Base-by-base conservation (phyloP, 2,888 invertebrate genomes). In the Lasioglossum morio region DNA sequence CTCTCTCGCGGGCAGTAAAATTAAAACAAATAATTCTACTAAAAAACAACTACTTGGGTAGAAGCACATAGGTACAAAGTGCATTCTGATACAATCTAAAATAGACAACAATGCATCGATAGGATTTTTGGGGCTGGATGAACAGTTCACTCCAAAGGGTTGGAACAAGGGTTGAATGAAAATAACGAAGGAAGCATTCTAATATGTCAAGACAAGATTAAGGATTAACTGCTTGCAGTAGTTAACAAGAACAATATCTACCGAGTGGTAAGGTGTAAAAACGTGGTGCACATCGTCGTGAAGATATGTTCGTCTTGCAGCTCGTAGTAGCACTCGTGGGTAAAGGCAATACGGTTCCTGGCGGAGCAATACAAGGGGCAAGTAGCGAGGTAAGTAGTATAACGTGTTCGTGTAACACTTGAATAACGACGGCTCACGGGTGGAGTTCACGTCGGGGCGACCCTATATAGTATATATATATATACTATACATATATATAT, bases 401-500 rank as follows among this genome's bases (percentile, higher is more conserved):
- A 91, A 91, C 87, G 87, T 90, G 88, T 91, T 90, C 86, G 85
- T 87, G 81, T 89, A 90, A 88, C 88, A 89, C 85, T 89, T 81
- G 85, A 88, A 83, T 88, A 84, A 88, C 84, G 88, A 88, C 82
- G 81, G 81, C 73, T 81, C 81, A 88, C 88, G 79, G 84, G 84
- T 77, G 89, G 80, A 88, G 90, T 84, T 88, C 86, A 86, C 81
- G 69, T 57, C 74, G 90, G 46, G 23, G 87, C 87, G 77, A 85
- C 87, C 84, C 90, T 84, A 69, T 37, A 37, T 69, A 69, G 19
- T 69, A 23, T 37, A 69, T 1, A 69, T 1, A 12, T 34, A 19
- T 34, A 8, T 30, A 30, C 34, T 16, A 16, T 63, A 16, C 7
- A 66, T 66, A 16, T 23, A 66, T 19, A 34, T 12, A 69, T 37